These are phyloP conservation scores for Sitta europaea DNA, from an alignment of 2,113 vertebrate species.

Conservation along the genomic window DNA sequence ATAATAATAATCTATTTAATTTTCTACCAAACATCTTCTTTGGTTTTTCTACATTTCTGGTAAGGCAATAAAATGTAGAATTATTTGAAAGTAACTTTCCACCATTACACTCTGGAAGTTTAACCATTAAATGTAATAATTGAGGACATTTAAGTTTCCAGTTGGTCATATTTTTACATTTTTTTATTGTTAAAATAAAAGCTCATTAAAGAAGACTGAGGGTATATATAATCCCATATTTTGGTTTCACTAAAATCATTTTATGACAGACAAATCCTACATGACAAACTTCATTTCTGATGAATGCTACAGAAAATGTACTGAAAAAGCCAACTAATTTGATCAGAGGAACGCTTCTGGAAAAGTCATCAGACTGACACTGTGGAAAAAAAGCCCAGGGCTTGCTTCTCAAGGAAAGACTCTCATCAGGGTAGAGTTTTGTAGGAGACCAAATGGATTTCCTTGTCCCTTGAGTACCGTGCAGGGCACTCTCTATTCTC, in stretches of 20 bases:
- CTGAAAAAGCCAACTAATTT: background rate
- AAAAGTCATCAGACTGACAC: background rate
- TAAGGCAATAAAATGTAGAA: background rate
- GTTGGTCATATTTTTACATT: background rate
- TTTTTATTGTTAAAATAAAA: background rate
- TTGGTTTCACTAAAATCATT: background rate
- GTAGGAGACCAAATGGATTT: background rate
- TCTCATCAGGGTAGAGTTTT: background rate
- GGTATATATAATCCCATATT: background rate
- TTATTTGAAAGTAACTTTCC: background rate
- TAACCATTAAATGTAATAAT: background rate
- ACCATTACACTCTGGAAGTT: background rate
- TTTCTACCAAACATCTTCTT: background rate
- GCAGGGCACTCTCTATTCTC: background rate
- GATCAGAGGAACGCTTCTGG: background rate
- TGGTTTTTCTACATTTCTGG: background rate
- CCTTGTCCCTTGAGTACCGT: background rate
- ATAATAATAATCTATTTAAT: background rate
- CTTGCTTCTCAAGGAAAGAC: background rate
- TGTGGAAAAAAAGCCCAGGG: background rate
- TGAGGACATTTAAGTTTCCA: background rate
- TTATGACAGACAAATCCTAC: background rate
- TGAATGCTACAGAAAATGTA: background rate
- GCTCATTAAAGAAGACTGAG: background rate
- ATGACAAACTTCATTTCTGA: background rate